phyloP scores from a whole-genome alignment of 2,113 vertebrate genomes.

The Cairina moschata region DNA sequence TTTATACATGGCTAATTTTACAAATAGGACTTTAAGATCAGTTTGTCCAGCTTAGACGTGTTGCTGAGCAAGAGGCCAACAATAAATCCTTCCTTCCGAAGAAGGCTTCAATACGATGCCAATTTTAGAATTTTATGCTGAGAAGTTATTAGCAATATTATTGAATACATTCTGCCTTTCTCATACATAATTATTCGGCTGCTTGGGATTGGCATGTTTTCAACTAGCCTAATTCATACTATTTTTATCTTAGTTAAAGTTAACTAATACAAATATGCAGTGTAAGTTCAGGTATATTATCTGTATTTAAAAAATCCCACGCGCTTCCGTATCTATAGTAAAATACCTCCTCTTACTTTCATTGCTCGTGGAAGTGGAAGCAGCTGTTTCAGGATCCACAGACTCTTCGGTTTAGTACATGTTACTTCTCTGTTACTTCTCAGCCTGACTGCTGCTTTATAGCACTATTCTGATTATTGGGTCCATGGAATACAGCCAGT shows the following conservation, averaged over 20 bases:
- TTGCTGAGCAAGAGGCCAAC: slow-evolving; percentile 46
- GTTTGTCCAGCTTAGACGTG: slow-evolving; percentile 17
- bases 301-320: neutral
- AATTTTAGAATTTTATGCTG: neutral
- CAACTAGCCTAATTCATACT: slow-evolving; percentile 42
- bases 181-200: neutral
- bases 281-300: neutral
- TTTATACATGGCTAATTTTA: slow-evolving; percentile 76
- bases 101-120: neutral
- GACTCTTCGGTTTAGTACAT: neutral
- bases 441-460: neutral
- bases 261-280: neutral
- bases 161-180: neutral
- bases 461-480: neutral
- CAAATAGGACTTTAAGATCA: slow-evolving; percentile 57
- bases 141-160: neutral
- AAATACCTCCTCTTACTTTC: neutral
- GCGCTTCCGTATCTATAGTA: neutral
- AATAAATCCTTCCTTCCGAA: slow-evolving; percentile 68
- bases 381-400: neutral
- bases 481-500: neutral
- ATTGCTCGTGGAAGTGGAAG: neutral
- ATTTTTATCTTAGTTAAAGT: neutral
- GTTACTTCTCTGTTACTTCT: neutral
- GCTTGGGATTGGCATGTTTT: neutral